A percentile compares a stretch with the other conserved stretches of the same genome.
phyloP scores from a whole-genome alignment of 53 echinoderm and acorn worm species.

The Holothuria scabra region DNA sequence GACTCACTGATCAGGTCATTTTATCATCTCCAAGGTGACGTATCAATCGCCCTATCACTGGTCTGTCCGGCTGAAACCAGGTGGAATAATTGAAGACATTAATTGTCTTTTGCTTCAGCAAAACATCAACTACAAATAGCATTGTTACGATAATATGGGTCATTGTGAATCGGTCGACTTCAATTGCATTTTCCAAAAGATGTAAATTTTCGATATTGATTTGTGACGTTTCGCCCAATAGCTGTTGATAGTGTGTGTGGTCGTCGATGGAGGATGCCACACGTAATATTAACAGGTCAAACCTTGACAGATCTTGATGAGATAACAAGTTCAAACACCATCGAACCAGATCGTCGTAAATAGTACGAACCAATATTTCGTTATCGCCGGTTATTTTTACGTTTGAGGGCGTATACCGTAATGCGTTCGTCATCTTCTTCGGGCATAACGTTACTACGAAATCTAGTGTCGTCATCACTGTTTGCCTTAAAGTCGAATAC shows the following conservation, averaged over 20 bases:
- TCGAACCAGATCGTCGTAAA: too few species aligned
- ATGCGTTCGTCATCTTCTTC: conserved; percentile 21
- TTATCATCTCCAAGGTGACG: too few species aligned
- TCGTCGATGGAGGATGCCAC: too few species aligned
- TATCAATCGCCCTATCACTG: neutral
- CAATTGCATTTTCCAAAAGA: too few species aligned
- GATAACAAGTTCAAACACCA: too few species aligned
- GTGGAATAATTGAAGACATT: neutral
- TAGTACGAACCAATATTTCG: too few species aligned
- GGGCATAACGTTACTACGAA: neutral
- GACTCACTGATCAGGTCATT: conserved; percentile 13
- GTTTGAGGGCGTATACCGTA: neutral
- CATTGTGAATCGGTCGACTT: neutral
- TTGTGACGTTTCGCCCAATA: too few species aligned
- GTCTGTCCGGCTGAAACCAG: conserved; percentile 16
- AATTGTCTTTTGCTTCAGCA: neutral
- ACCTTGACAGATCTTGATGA: too few species aligned
- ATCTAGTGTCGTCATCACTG: neutral
- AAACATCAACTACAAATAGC: neutral
- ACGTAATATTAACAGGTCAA: too few species aligned
- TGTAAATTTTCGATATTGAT: too few species aligned
- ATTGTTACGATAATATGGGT: neutral
- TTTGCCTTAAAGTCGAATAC: conserved; percentile 76
- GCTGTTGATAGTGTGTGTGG: too few species aligned
- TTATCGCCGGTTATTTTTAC: too few species aligned